A percentile compares a stretch with the other conserved stretches of the same genome.
These are phyloP conservation scores for Prunella fulvescens DNA, from an alignment of 2,113 vertebrate species.

Conservation along the genomic window DNA sequence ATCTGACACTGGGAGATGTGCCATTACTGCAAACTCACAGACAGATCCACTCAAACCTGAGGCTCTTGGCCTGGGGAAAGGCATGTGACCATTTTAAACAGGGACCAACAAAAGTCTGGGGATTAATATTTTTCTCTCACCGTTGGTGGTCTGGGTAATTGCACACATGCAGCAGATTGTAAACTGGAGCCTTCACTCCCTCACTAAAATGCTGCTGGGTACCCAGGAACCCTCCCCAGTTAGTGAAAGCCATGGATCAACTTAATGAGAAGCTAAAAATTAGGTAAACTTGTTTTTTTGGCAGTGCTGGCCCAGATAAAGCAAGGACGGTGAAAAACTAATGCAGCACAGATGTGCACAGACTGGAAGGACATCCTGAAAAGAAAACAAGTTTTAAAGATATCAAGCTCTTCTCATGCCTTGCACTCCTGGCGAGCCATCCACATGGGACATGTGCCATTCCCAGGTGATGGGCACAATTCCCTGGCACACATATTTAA, in stretches of 20 bases:
- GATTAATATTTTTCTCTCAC: conserved; percentile 69
- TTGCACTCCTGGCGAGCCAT: conserved; percentile 13
- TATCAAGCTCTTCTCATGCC: conserved; percentile 28
- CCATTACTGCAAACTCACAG: not conserved
- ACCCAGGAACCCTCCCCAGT: conserved; percentile 22
- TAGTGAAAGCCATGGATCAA: conserved; percentile 58
- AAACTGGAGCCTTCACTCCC: conserved; percentile 69
- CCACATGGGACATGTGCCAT: not conserved
- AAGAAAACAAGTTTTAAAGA: conserved; percentile 36
- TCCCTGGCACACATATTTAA: not conserved
- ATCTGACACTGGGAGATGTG: not conserved
- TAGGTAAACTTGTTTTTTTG: conserved; percentile 59
- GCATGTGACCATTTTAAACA: conserved; percentile 51
- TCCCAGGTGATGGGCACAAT: not conserved
- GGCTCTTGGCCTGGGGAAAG: conserved; percentile 15
- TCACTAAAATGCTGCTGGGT: conserved; percentile 42
- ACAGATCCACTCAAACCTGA: not conserved
- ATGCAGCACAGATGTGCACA: conserved; percentile 73
- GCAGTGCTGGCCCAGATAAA: conserved; percentile 62
- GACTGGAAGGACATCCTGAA: conserved; percentile 50
- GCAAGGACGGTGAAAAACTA: conserved; percentile 46
- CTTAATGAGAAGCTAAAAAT: conserved; percentile 71
- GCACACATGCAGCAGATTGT: conserved; percentile 71
- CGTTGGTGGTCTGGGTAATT: conserved; percentile 78
- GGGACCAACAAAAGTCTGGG: conserved; percentile 55